phyloP scores from a whole-genome alignment of 2,888 invertebrate genomes.

The Ormyrus nitidulus region DNA sequence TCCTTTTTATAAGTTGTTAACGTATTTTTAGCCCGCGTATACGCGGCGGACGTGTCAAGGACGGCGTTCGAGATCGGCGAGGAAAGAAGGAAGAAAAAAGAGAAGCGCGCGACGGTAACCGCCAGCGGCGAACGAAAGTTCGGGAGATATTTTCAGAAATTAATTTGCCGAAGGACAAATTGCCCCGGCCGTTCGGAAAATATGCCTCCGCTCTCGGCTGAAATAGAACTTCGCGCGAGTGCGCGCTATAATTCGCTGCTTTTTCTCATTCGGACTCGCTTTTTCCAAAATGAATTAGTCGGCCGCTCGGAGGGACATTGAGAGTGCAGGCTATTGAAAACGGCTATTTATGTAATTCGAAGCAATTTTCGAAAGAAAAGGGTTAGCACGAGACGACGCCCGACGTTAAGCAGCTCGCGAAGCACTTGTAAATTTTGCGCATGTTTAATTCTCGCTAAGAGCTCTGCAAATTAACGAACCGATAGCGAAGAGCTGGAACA shows the following conservation, averaged over 20 bases:
- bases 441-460: conserved; percentile 24
- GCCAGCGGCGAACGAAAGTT: conserved; percentile 15
- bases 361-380: too few species aligned
- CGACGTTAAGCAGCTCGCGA: conserved; percentile 18
- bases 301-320: too few species aligned
- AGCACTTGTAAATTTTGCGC: not conserved
- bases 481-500: not conserved
- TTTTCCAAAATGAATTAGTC: too few species aligned
- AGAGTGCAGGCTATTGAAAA: too few species aligned
- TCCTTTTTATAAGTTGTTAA: conserved; percentile 4
- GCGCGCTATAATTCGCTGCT: not conserved
- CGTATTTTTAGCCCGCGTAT: conserved; percentile 21
- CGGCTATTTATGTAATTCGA: too few species aligned
- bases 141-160: conserved; percentile 43
- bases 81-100: conserved; percentile 2
- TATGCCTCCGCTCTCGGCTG: not conserved
- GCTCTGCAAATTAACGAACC: conserved; percentile 17
- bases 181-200: conserved; percentile 23
- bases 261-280: too few species aligned
- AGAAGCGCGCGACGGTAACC: not conserved
- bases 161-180: conserved; percentile 52
- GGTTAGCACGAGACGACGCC: too few species aligned
- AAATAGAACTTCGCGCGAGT: not conserved
- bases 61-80: not conserved
- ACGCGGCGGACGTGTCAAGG: conserved; percentile 34